Conservation (phyloP, 30 jellyfish, hydroid and myxozoan species). For the Nemopilema nomurai region DNA sequence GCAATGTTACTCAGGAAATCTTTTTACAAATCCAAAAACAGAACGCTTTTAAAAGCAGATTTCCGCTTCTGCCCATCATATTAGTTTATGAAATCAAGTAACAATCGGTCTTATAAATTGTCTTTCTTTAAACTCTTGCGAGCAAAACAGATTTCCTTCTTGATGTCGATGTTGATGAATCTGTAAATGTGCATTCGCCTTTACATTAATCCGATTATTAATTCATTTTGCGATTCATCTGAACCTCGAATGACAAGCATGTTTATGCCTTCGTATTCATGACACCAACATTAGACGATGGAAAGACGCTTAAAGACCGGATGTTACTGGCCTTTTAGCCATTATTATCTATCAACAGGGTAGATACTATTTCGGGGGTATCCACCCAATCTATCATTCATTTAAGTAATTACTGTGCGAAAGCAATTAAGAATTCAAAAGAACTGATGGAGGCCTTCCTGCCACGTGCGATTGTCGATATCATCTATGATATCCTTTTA, state of each 20-base stretch:
- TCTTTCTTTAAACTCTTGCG: background rate
- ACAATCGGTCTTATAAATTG: background rate
- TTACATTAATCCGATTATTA: background rate
- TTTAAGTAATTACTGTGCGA: background rate
- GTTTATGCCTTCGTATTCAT: too few relatives aligned
- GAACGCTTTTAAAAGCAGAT: background rate
- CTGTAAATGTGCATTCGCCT: background rate
- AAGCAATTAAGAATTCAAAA: background rate
- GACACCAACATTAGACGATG: too few relatives aligned
- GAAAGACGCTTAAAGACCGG: background rate
- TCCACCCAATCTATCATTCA: background rate
- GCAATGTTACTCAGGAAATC: background rate
- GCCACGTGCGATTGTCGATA: background rate
- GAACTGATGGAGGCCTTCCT: background rate
- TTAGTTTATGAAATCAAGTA: background rate
- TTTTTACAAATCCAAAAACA: background rate
- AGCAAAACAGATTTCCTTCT: background rate
- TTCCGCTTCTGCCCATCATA: background rate
- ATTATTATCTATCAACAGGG: background rate
- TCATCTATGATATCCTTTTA: background rate
- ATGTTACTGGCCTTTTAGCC: background rate
- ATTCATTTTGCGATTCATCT: too few relatives aligned
- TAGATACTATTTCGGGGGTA: background rate
- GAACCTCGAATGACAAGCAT: too few relatives aligned
- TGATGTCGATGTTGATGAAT: background rate